Evolutionary conservation across 2,888 invertebrate species (phyloP).

Genomic region (Nemurella pictetii): DNA sequence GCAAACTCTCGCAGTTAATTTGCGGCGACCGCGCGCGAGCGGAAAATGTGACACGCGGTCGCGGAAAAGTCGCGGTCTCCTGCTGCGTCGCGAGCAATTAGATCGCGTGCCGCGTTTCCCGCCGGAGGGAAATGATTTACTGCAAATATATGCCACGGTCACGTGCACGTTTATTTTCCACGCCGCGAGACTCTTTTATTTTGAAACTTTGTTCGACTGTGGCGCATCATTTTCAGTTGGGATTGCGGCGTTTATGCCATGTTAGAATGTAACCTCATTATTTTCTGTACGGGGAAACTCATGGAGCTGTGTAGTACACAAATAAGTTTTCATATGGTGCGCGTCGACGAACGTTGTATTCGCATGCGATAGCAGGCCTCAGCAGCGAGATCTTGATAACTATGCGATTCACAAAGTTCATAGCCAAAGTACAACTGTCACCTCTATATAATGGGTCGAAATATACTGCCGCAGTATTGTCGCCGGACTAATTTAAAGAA

Average conservation of each 20-base stretch:
- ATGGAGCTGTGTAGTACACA: too few species aligned
- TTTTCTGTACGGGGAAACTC: too few species aligned
- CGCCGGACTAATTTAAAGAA: too few species aligned
- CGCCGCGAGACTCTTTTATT: not conserved
- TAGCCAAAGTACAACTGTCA: too few species aligned
- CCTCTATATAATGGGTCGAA: too few species aligned
- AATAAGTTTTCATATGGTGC: not conserved
- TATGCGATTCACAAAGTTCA: too few species aligned
- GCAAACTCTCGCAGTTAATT: not conserved
- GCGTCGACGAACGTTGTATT: not conserved
- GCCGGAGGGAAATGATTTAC: not conserved
- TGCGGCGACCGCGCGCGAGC: not conserved
- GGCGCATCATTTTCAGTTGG: too few species aligned
- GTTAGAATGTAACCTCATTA: too few species aligned
- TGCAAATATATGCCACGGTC: not conserved
- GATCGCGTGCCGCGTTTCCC: not conserved
- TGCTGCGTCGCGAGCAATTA: not conserved
- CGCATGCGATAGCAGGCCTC: too few species aligned
- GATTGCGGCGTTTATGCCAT: too few species aligned
- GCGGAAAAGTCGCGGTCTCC: not conserved
- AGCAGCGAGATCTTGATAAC: not conserved
- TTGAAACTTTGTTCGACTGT: too few species aligned
- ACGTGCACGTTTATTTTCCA: not conserved
- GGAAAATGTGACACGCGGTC: not conserved
- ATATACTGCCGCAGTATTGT: too few species aligned